Evolutionary conservation across 2,797 vertebrate species (phyloP).

Genomic region (Anabas testudineus): DNA sequence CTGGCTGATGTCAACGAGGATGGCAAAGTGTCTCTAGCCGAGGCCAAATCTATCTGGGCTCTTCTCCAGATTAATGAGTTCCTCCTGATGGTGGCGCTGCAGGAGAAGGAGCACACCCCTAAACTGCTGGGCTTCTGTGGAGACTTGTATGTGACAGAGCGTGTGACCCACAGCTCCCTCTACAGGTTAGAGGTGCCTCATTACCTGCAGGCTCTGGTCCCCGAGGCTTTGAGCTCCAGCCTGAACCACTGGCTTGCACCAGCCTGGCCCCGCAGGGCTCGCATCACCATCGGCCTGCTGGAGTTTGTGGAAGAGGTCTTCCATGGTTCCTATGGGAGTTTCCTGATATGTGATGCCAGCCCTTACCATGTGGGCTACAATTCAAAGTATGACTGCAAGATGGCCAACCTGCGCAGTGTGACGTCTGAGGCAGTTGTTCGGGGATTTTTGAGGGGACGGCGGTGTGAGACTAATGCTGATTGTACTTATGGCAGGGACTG

Average conservation of each 20-base stretch:
- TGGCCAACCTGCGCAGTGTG: constrained; percentile 92
- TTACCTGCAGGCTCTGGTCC: constrained; percentile 88
- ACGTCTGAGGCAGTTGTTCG: constrained; percentile 89
- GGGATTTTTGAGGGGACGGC: constrained; percentile 90
- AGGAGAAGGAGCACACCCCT: constrained; percentile 93
- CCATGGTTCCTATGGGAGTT: constrained; percentile 93
- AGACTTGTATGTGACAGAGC: constrained; percentile 94
- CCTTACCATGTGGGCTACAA: constrained; percentile 93
- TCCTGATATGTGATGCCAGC: constrained; percentile 94
- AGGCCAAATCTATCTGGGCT: constrained; percentile 97
- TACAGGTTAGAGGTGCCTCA: constrained; percentile 86
- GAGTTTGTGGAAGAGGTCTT: constrained; percentile 99
- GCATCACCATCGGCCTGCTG: constrained; percentile 94
- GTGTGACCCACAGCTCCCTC: constrained; percentile 87
- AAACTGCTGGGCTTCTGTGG: constrained; percentile 94
- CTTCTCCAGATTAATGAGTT: constrained; percentile 95
- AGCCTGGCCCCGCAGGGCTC: constrained; percentile 93
- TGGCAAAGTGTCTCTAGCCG: constrained; percentile 92
- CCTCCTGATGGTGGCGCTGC: constrained; percentile 92
- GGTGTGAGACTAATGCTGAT: constrained; percentile 91
- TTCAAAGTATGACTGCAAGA: constrained; percentile 92
- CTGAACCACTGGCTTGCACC: constrained; percentile 95
- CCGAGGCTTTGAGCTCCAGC: constrained; percentile 81
- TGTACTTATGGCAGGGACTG: constrained; percentile 95
- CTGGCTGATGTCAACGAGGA: constrained; percentile 94